Conservation (phyloP, 2,888 invertebrate genomes). For the Acronicta aceris region DNA sequence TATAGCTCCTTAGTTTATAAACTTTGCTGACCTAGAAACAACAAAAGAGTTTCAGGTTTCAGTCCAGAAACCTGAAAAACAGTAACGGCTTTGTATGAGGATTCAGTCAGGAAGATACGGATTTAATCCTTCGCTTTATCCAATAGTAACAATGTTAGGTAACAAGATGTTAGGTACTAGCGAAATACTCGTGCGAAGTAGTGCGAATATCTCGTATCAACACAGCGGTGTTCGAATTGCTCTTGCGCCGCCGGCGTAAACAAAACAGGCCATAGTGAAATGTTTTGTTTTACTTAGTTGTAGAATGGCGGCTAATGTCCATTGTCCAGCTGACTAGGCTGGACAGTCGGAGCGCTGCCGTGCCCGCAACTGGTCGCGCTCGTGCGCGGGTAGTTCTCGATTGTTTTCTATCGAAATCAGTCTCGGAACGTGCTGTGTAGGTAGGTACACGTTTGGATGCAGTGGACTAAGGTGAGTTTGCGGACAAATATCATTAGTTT, state of each 20-base stretch:
- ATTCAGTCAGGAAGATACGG: too few species aligned
- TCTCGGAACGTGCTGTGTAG: slow-evolving; percentile 47
- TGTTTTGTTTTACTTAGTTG: slow-evolving; percentile 31
- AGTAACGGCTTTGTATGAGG: too few species aligned
- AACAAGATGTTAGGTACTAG: background rate
- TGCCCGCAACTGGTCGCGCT: slow-evolving; percentile 42
- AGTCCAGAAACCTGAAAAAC: too few species aligned
- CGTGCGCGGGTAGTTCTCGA: slow-evolving; percentile 28
- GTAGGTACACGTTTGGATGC: slow-evolving; percentile 51
- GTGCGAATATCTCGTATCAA: slow-evolving; percentile 16
- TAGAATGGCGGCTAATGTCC: slow-evolving; percentile 10
- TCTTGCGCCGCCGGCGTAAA: slow-evolving; percentile 46
- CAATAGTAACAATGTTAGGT: too few species aligned
- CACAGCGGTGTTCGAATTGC: slow-evolving; percentile 8
- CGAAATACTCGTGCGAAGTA: slow-evolving; percentile 27
- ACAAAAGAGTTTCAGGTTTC: too few species aligned
- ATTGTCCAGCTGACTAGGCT: slow-evolving; percentile 10
- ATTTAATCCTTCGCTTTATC: too few species aligned
- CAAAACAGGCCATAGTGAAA: slow-evolving; percentile 49
- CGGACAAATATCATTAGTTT: slow-evolving; percentile 8
- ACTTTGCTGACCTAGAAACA: too few species aligned
- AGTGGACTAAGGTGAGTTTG: slow-evolving; percentile 51
- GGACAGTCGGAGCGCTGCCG: slow-evolving; percentile 47
- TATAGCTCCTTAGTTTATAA: too few species aligned
- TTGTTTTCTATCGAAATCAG: slow-evolving; percentile 47